Evolutionary conservation across 2,113 vertebrate genomes (phyloP).

Genomic region (Tinamus guttatus): DNA sequence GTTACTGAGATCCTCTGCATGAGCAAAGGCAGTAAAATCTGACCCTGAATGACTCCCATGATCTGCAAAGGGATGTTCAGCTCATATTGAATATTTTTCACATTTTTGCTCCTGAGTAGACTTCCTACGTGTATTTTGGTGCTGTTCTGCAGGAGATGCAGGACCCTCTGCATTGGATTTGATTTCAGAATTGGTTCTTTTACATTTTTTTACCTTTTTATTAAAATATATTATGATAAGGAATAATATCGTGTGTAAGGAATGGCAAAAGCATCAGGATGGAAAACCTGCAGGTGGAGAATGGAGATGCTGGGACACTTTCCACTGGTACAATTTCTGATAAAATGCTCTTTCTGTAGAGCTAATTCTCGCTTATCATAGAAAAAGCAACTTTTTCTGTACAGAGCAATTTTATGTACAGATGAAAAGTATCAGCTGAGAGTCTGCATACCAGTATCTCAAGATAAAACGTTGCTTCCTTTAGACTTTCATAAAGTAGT

Average conservation of each 20-base stretch:
- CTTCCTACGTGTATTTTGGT: accelerated
- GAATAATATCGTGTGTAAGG: background rate
- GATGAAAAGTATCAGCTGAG: background rate
- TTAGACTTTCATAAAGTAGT: background rate
- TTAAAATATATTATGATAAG: background rate
- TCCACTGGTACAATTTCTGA: background rate
- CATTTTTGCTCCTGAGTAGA: accelerated
- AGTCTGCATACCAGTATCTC: accelerated
- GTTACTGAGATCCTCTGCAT: accelerated
- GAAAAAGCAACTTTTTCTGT: background rate
- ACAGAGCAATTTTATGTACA: background rate
- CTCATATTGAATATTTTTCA: accelerated
- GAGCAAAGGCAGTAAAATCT: background rate
- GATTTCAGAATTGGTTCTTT: accelerated
- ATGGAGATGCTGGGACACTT: background rate
- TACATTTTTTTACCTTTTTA: accelerated
- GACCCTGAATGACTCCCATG: background rate
- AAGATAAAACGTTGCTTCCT: background rate
- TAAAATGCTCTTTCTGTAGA: background rate
- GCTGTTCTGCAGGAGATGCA: background rate
- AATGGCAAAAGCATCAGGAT: background rate
- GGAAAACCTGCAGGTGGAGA: background rate
- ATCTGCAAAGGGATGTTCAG: too few species aligned
- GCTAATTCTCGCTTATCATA: background rate
- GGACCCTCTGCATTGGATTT: background rate